These are phyloP conservation scores for Bombylius major DNA, from an alignment of 2,888 invertebrate species.

Conservation along the genomic window DNA sequence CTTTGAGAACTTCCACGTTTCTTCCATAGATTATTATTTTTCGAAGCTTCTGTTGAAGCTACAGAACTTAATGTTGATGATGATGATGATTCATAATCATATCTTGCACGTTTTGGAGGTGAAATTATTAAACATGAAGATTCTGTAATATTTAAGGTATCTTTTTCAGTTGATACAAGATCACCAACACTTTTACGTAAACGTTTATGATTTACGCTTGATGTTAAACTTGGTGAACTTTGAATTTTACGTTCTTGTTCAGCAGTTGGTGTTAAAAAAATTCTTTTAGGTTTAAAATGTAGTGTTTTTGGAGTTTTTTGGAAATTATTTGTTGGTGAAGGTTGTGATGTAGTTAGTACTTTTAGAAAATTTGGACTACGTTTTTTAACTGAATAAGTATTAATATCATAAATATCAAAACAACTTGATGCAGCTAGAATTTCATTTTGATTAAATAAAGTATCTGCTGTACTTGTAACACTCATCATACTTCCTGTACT, in stretches of 20 bases:
- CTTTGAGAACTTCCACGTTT: too few relatives aligned
- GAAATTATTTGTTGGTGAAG: background rate
- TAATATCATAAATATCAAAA: conserved; percentile 30
- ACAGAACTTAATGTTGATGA: too few relatives aligned
- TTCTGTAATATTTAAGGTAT: background rate
- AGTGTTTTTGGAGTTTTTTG: background rate
- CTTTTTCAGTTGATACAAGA: background rate
- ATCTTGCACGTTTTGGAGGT: conserved; percentile 30
- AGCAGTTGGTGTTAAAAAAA: background rate
- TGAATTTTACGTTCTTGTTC: background rate
- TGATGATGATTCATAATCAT: conserved; percentile 16
- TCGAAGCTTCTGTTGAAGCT: too few relatives aligned
- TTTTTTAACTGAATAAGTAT: background rate
- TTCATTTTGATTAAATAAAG: conserved; percentile 31
- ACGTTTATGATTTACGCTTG: background rate
- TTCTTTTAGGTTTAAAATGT: background rate
- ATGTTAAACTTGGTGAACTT: background rate
- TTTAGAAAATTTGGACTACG: background rate
- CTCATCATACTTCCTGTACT: conserved; percentile 17
- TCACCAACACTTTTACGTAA: background rate
- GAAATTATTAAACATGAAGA: conserved; percentile 18
- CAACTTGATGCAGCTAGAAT: conserved; percentile 36
- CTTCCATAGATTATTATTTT: too few relatives aligned
- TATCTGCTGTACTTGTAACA: conserved; percentile 22
- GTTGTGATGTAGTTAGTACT: background rate